Percentiles rank a stretch among this genome's conserved stretches.
These are phyloP conservation scores for Hypotaenidia okinawae DNA, from an alignment of 2,797 vertebrate genomes.

Conservation along the genomic window DNA sequence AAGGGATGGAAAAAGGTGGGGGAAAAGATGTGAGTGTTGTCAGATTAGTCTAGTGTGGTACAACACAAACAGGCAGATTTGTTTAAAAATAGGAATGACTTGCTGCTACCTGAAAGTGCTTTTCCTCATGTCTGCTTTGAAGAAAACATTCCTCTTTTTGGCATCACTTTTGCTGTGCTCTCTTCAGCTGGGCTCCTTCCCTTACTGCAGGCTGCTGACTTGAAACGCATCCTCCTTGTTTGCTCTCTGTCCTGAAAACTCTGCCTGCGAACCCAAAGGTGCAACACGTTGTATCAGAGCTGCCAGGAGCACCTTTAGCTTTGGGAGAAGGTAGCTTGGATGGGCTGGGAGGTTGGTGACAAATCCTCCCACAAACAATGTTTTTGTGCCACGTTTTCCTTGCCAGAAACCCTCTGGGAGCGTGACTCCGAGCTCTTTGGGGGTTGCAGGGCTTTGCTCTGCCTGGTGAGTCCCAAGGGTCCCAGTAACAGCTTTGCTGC, in stretches of 20 bases:
- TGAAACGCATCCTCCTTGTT: neutral
- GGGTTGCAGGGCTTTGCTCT: neutral
- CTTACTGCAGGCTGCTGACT: neutral
- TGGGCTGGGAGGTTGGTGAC: neutral
- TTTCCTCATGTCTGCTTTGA: neutral
- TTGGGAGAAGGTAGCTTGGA: neutral
- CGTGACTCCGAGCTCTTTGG: accelerated
- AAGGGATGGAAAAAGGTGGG: neutral
- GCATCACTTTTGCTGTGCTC: neutral
- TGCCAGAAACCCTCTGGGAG: neutral
- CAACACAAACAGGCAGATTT: neutral
- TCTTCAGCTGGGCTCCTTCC: neutral
- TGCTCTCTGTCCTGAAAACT: neutral
- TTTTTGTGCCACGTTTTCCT: neutral
- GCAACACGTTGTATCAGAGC: neutral
- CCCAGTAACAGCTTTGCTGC: neutral
- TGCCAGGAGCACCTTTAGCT: neutral
- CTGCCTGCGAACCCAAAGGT: neutral
- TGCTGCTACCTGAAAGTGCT: neutral
- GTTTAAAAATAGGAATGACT: neutral
- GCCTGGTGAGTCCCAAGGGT: accelerated
- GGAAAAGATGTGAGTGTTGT: neutral
- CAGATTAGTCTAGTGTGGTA: neutral
- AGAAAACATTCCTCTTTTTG: neutral
- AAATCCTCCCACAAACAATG: neutral